phyloP scores from a whole-genome alignment of 1,140 invertebrate genomes.

The Pteromalus puparum region DNA sequence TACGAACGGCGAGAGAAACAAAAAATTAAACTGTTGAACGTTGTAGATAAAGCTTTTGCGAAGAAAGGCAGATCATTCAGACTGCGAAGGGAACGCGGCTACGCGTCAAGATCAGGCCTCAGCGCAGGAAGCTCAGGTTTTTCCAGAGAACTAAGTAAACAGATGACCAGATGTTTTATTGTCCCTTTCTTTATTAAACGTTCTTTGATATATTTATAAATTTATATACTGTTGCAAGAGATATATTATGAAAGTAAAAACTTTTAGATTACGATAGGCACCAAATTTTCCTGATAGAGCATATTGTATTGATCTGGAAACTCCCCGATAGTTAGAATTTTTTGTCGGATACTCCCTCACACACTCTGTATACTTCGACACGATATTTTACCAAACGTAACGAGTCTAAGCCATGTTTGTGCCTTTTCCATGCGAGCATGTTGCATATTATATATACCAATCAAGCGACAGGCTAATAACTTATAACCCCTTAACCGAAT shows the following conservation, averaged over 20 bases:
- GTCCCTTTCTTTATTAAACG: neutral
- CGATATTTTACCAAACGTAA: neutral
- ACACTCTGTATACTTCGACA: neutral
- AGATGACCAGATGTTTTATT: conserved; percentile 6
- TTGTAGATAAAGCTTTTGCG: conserved; percentile 49
- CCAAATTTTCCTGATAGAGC: neutral
- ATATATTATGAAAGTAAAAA: neutral
- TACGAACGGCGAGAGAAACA: neutral
- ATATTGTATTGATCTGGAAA: neutral
- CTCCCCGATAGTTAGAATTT: neutral
- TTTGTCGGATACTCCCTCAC: neutral
- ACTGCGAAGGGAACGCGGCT: conserved; percentile 40
- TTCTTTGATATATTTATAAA: neutral
- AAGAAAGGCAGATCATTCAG: conserved; percentile 53
- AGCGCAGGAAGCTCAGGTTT: conserved; percentile 48
- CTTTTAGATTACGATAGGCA: neutral
- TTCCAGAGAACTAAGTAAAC: conserved; percentile 13
- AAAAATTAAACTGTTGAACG: neutral
- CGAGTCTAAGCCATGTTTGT: neutral
- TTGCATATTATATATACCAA: neutral
- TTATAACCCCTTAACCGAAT: neutral
- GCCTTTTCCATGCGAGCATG: conserved; percentile 22
- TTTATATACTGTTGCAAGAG: too few relatives aligned
- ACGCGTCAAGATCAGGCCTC: conserved; percentile 36
- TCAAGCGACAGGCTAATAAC: neutral